Conservation (phyloP, 2,797 vertebrate species). For the Acanthiza pusilla region DNA sequence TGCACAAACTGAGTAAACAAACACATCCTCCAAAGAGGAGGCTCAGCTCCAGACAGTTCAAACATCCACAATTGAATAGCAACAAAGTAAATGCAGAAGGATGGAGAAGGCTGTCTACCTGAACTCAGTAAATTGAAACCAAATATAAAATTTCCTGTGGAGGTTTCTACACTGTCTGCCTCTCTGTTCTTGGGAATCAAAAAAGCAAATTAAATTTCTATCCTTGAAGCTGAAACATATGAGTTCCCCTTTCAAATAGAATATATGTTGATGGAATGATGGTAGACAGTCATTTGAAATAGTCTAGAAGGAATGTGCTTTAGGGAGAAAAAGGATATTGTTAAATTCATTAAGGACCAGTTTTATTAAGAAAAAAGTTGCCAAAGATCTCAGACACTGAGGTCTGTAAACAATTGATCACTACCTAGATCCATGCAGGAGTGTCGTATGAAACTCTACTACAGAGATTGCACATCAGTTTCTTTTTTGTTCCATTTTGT, state of each 20-base stretch:
- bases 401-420: background rate
- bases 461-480: background rate
- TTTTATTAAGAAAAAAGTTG: background rate
- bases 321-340: background rate
- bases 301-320: background rate
- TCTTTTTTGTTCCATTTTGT: background rate
- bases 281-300: background rate
- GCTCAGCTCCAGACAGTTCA: background rate
- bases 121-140: constrained; percentile 7
- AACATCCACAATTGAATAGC: background rate
- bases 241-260: background rate
- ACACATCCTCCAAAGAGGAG: background rate
- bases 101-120: background rate
- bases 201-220: background rate
- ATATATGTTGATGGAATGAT: background rate
- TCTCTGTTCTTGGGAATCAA: background rate
- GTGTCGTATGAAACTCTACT: background rate
- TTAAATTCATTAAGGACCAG: background rate
- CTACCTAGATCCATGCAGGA: background rate
- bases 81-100: background rate
- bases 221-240: background rate
- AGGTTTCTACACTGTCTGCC: background rate
- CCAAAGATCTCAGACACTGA: background rate
- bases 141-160: background rate
- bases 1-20: background rate